Base-by-base conservation (phyloP, 2,797 vertebrate genomes). In the Heterohyrax brucei region DNA sequence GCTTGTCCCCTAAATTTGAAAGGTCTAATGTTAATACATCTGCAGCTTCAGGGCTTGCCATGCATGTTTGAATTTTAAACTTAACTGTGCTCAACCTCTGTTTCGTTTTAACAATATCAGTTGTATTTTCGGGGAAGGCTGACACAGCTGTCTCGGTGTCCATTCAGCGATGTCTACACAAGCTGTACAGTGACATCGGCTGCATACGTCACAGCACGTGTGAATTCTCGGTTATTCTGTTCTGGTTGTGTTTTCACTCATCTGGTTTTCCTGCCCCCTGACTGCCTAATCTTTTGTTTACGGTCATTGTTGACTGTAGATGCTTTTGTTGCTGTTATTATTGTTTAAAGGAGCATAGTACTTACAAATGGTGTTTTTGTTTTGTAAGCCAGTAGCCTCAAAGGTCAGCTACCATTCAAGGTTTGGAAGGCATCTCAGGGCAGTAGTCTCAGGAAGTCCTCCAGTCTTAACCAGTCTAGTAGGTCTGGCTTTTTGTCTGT, bases 1-100 rank as follows among this genome's bases (percentile, higher is more conserved):
- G 95, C 70, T 44, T 97, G 85, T 72, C 75, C 33, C 24, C 61
- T 86, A 76, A 93, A 96, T 97, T 94, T 94, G 93, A 98, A 96
- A 96, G 93, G 78, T 75, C 94, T 94, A 95, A 84, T 89, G 85
- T 80, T 81, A 91, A 94, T 62, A 75, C 48, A 88, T 96, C 93
- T 92, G 95, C 62, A 76, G 94, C 95, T 81, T 90, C 93, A 93
- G 96, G 95, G 50, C 91, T 98, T 64, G 56, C 33, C 78, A 30
- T 44, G 50, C 88, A 53, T 24, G 14, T 30, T 50, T 39, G 21
- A 80, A 81, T 73, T 78, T 94, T 68, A 80, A 84, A 86, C 93
- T 3, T 70, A 50, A 82, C 89, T 44, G 10, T 78, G 61, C 73
- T 56, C 53, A 56, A 16, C 53, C 53, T 56, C 13, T 56, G 53